Evolutionary conservation across 2,113 vertebrate genomes (phyloP).

Genomic region (Hipposideros armiger): DNA sequence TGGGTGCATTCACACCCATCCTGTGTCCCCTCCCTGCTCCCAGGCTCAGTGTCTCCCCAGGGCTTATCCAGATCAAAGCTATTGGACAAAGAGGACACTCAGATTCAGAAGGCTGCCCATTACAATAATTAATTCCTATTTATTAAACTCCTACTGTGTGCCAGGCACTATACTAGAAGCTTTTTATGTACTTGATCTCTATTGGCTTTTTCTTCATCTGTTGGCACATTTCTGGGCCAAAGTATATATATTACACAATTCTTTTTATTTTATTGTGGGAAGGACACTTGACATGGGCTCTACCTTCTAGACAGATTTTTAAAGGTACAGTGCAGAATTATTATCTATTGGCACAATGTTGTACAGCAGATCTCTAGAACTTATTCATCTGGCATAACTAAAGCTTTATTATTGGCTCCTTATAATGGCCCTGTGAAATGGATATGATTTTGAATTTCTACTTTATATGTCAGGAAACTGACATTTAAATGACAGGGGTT

Average conservation of each 20-base stretch:
- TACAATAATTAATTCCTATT: not conserved
- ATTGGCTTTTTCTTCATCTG: no score
- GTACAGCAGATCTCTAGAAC: not conserved
- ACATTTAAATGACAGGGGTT: not conserved
- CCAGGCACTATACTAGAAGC: not conserved
- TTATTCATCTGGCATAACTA: not conserved
- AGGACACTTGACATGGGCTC: not conserved
- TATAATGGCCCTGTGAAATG: not conserved
- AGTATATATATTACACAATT: not conserved
- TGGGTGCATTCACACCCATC: not conserved
- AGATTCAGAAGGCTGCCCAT: not conserved
- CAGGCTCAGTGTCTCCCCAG: not conserved
- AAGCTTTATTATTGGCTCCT: not conserved
- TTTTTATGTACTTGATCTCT: not conserved
- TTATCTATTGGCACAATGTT: no score
- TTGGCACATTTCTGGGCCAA: not conserved
- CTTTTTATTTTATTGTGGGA: not conserved
- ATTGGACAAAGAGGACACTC: not conserved
- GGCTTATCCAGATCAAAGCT: not conserved
- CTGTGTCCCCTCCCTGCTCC: rapidly evolving
- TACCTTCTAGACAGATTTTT: not conserved
- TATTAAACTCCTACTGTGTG: not conserved
- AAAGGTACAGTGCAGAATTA: not conserved
- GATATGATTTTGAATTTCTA: not conserved
- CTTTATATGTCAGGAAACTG: not conserved